phyloP scores from a whole-genome alignment of 2,797 vertebrate species.

The Rousettus madagascariensis region DNA sequence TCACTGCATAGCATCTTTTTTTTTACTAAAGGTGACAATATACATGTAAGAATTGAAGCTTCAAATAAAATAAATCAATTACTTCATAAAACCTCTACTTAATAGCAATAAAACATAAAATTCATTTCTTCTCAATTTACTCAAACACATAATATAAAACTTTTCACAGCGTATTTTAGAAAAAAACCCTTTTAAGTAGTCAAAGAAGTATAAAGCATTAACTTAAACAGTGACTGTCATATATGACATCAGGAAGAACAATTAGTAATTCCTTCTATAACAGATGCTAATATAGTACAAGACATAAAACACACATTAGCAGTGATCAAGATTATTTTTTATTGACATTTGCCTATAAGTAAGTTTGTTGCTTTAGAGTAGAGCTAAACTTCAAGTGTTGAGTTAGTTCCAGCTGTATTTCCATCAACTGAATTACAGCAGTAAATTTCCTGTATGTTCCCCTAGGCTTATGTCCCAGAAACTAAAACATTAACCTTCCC shows the following conservation, averaged over 20 bases:
- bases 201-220: neutral
- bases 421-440: constrained; percentile 66
- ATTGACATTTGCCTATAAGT: constrained; percentile 80
- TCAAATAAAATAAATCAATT: neutral
- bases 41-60: neutral
- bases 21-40: neutral
- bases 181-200: neutral
- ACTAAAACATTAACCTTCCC: constrained; percentile 58
- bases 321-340: constrained; percentile 75
- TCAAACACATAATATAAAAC: constrained; percentile 40
- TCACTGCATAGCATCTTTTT: neutral
- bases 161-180: neutral
- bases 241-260: neutral
- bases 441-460: constrained; percentile 68
- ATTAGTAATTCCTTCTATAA: neutral
- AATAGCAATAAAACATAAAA: constrained; percentile 23
- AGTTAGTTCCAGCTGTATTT: constrained; percentile 64
- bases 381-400: constrained; percentile 76
- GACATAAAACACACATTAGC: constrained; percentile 24
- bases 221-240: neutral
- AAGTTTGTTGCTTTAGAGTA: constrained; percentile 68
- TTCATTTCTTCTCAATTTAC: constrained; percentile 33
- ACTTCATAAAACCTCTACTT: neutral
- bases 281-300: neutral
- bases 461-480: constrained; percentile 48